Base-by-base conservation (phyloP, 2,113 vertebrate genomes). In the Catharus minimus region DNA sequence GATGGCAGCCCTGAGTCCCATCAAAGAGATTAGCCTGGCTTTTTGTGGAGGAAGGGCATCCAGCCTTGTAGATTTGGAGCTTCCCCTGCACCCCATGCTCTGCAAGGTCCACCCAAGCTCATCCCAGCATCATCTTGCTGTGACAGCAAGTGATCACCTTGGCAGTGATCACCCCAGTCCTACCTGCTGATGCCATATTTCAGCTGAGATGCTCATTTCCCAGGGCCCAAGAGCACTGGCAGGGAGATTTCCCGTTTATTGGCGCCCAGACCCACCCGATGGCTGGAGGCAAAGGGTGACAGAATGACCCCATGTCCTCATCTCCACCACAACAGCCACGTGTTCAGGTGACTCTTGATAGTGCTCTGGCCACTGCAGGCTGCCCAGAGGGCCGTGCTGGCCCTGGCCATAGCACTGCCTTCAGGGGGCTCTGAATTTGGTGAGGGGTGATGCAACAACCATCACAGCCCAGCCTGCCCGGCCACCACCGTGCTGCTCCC, bases 231-330 rank as follows among this genome's bases (percentile, higher is more conserved):
- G 86, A 47, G 13, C 52, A 58, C 47, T 74, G 79, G 22, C 2
- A 2, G 26, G 38, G 38, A 58, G 10, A 46, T 43, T 80, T 80
- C 12, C 62, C 9, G 23, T 56, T 71, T 53, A 23, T 53, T 0
- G 0, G 50, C 5, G 0, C 10, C 33, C 30, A 9, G 24, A 50
- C n/a, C 8, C 18, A 61, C 23, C 17, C 0, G 0, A 26, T 3
- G 11, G 23, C 38, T 86, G 57, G 47, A 94, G 26, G 58, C 18
- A 50, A 69, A 49, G 28, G 15, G 28, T 24, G 39, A 12, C 0
- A 0, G 23, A 44, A 15, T 13, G 41, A 56, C 10, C 8, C 12
- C 14, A 23, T n/a, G 33, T 92, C 26, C 56, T 66, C 32, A 13
- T 32, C 33, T 49, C 26, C 43, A 19, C 46, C 47, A 32, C 0